A percentile compares a stretch with the other conserved stretches of the same genome.
Evolutionary conservation across 2,888 invertebrate species (phyloP).

Genomic region (Anodontia alba): DNA sequence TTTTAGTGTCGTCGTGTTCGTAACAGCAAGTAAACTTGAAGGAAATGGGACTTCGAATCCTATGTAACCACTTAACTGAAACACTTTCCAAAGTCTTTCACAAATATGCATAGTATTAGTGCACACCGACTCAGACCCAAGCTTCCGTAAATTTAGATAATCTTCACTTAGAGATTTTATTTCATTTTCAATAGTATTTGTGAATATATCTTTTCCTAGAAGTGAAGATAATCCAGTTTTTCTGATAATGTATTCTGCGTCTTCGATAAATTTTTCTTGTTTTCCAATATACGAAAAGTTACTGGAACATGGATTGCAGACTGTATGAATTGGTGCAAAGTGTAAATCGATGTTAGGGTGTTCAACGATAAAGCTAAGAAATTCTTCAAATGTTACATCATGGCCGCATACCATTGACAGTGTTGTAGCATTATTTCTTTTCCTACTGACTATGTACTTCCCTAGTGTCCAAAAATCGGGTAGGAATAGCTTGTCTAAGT

Average conservation of each 20-base stretch:
- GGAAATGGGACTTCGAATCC: neutral
- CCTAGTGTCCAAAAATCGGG: constrained; percentile 63
- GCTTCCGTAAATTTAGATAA: neutral
- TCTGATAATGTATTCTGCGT: constrained; percentile 41
- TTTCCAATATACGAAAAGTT: constrained; percentile 62
- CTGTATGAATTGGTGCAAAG: constrained; percentile 42
- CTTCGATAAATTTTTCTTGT: constrained; percentile 54
- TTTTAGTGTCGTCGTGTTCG: neutral
- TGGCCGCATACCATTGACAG: constrained; percentile 39
- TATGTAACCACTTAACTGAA: constrained; percentile 61
- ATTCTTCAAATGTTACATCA: constrained; percentile 60
- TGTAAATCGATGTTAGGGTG: constrained; percentile 46
- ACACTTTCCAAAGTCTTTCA: constrained; percentile 46
- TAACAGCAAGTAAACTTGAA: neutral
- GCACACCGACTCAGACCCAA: constrained; percentile 5
- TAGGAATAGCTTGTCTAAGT: constrained; percentile 65
- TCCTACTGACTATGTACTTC: constrained; percentile 17
- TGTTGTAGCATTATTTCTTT: constrained; percentile 4
- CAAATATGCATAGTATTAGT: constrained; percentile 41
- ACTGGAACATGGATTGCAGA: constrained; percentile 61
- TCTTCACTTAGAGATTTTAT: constrained; percentile 36
- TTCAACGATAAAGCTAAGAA: constrained; percentile 43
- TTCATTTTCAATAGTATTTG: constrained; percentile 38
- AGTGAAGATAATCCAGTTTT: constrained; percentile 31
- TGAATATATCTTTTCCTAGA: neutral